Conservation (phyloP, 2,797 vertebrate genomes). For the Poecilia velifera region DNA sequence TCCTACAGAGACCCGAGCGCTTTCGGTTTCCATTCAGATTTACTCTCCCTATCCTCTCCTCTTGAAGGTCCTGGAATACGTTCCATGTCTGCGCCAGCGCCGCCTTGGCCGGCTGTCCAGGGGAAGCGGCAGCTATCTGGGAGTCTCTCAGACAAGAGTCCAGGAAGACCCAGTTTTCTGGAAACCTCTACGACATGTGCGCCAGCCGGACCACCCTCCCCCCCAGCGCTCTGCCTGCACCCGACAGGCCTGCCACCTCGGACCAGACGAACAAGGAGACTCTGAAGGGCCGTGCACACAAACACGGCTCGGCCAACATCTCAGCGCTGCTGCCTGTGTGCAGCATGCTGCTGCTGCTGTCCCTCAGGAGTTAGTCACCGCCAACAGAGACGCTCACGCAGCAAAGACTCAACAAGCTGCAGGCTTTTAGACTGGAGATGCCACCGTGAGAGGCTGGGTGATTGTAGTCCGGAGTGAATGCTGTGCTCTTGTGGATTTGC, state of each 20-base stretch:
- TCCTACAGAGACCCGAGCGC: not conserved
- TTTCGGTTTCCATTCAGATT: not conserved
- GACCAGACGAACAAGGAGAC: conserved; percentile 91
- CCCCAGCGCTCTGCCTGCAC: conserved; percentile 66
- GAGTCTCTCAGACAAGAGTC: conserved; percentile 91
- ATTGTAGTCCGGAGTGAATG: not conserved
- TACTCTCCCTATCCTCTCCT: not conserved
- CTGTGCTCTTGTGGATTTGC: conserved; percentile 3
- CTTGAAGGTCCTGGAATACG: conserved; percentile 89
- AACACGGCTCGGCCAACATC: conserved; percentile 54
- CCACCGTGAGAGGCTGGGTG: not conserved
- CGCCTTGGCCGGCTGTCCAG: conserved; percentile 86
- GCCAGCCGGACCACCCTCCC: conserved; percentile 76
- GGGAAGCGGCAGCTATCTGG: conserved; percentile 90
- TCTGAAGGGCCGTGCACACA: conserved; percentile 74
- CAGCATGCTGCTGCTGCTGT: conserved; percentile 59
- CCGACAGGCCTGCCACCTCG: conserved; percentile 63
- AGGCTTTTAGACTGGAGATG: conserved; percentile 2
- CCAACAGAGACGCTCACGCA: not conserved
- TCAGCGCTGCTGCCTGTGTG: conserved; percentile 69
- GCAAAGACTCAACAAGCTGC: not conserved
- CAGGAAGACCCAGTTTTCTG: conserved; percentile 87
- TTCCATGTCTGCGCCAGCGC: conserved; percentile 88
- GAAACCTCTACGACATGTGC: conserved; percentile 91
- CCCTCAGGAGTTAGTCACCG: conserved; percentile 58